phyloP scores from a whole-genome alignment of 2,888 invertebrate genomes.

The Chromoteleia sp. region DNA sequence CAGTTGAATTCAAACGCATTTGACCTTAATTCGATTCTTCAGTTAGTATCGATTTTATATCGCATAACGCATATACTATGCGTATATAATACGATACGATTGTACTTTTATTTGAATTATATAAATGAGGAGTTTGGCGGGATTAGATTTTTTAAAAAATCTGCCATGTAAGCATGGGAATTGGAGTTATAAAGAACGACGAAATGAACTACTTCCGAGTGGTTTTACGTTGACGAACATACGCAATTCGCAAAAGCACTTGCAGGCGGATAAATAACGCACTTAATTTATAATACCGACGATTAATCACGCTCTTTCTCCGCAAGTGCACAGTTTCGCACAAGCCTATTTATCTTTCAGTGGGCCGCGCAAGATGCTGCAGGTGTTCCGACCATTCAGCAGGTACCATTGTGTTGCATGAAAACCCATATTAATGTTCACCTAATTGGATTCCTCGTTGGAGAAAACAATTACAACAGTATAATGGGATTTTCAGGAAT shows the following conservation, averaged over 20 bases:
- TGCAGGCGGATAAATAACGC: conserved; percentile 60
- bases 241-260: conserved; percentile 24
- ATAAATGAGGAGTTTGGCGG: no score
- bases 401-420: conserved; percentile 74
- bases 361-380: conserved; percentile 61
- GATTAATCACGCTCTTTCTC: conserved; percentile 42
- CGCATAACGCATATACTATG: no score
- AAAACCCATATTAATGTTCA: conserved; percentile 80
- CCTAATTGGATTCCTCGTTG: conserved; percentile 79
- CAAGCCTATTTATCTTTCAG: conserved; percentile 65
- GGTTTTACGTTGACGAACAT: conserved; percentile 32
- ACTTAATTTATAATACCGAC: conserved; percentile 54
- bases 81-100: no score
- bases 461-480: conserved; percentile 73
- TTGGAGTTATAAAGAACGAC: no score
- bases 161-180: no score
- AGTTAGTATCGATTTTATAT: no score
- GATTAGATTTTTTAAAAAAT: no score
- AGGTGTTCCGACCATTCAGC: conserved; percentile 65
- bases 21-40: neutral
- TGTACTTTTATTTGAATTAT: no score
- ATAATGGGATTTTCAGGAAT: conserved; percentile 27
- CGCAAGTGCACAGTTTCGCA: conserved; percentile 56
- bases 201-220: neutral
- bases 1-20: no score